Percentiles rank a stretch among this genome's conserved stretches.
These are phyloP conservation scores for Parazoanthus atlanticus DNA, from an alignment of 92 coral and sea anemone species.

Conservation along the genomic window DNA sequence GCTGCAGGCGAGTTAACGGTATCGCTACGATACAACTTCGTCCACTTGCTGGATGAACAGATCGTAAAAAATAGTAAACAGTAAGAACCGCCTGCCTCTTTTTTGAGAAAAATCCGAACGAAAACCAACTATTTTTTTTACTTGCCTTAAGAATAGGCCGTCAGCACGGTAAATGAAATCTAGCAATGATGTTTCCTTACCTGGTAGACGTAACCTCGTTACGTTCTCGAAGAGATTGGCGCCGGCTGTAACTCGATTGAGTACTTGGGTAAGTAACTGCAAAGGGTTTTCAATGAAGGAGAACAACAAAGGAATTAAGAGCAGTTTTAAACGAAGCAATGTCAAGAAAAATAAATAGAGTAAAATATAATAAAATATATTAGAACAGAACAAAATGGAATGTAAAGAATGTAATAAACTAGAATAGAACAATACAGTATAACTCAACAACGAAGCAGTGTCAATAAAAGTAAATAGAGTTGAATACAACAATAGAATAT, in stretches of 20 bases:
- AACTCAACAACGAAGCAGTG: no score
- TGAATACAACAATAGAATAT: no score
- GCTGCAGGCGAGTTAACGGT: no score
- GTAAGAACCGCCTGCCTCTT: no score
- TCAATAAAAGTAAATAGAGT: background rate
- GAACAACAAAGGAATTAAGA: background rate
- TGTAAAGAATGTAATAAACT: background rate
- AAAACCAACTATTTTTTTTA: no score
- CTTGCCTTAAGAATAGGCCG: background rate
- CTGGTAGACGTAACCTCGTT: slow-evolving; percentile 91
- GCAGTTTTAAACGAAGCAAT: no score
- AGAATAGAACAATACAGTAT: no score
- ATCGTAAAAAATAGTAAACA: no score
- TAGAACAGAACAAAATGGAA: background rate
- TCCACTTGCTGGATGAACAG: no score
- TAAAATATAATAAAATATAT: no score
- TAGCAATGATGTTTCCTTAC: slow-evolving; percentile 15
- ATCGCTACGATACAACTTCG: no score
- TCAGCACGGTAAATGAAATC: background rate
- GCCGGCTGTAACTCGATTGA: slow-evolving; percentile 95
- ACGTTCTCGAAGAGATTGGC: slow-evolving; percentile 96
- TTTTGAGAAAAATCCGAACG: no score
- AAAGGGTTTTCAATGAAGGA: background rate
- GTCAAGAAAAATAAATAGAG: background rate
- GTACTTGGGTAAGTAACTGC: slow-evolving; percentile 89